Conservation (phyloP, 2,888 invertebrate genomes). For the Caenorhabditis sp. region DNA sequence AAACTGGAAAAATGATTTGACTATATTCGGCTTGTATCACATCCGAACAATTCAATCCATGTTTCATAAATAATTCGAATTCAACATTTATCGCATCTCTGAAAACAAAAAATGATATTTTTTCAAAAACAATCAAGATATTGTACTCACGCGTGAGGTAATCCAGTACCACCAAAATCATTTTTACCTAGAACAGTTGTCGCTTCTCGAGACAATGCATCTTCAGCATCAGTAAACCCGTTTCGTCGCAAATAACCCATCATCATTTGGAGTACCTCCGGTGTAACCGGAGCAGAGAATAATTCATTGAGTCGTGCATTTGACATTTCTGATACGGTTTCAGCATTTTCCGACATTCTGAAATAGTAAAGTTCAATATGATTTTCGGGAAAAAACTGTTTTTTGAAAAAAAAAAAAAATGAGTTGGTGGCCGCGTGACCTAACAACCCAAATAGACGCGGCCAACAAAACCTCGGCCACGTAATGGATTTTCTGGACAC, state of each 20-base stretch:
- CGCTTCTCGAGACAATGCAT: slow-evolving; percentile 43
- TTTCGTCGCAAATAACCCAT: slow-evolving; percentile 43
- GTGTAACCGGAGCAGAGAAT: slow-evolving; percentile 15
- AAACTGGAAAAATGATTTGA: slow-evolving; percentile 51
- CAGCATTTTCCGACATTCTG: background rate
- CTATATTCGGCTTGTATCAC: slow-evolving; percentile 49
- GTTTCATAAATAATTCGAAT: slow-evolving; percentile 50
- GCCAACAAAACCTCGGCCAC: background rate
- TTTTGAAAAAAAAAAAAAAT: background rate
- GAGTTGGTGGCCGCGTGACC: background rate
- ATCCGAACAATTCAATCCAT: slow-evolving; percentile 50
- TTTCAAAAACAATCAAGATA: background rate
- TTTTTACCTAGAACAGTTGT: slow-evolving; percentile 13
- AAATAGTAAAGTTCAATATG: slow-evolving; percentile 1
- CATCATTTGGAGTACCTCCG: slow-evolving; percentile 41
- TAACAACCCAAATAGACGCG: background rate
- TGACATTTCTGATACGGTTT: no score
- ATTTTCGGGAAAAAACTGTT: slow-evolving; percentile 1
- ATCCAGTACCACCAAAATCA: slow-evolving; percentile 21
- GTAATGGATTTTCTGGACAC: no score
- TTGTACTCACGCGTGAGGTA: slow-evolving; percentile 20
- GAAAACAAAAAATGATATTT: slow-evolving; percentile 9
- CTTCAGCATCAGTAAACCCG: slow-evolving; percentile 50
- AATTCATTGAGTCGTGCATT: background rate
- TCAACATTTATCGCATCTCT: slow-evolving; percentile 50